Conservation (phyloP, 2,797 vertebrate species). For the Leptoclinus maculatus region DNA sequence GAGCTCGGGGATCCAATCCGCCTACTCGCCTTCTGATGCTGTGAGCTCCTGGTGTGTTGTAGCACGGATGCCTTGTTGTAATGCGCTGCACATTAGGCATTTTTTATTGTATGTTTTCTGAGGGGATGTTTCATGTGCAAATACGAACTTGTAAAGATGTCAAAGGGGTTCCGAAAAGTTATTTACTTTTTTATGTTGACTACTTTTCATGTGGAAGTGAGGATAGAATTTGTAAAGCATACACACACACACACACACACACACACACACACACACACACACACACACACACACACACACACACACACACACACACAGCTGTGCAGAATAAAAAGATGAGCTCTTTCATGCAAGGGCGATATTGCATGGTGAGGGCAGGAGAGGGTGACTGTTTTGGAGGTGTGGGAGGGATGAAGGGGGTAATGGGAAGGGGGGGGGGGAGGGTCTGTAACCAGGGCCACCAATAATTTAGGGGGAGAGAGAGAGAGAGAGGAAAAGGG, state of each 20-base stretch:
- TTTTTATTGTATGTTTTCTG: neutral
- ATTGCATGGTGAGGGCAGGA: conserved; percentile 33
- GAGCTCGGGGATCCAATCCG: conserved; percentile 24
- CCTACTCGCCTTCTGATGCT: conserved; percentile 32
- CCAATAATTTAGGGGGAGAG: conserved; percentile 65
- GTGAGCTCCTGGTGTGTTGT: conserved; percentile 33
- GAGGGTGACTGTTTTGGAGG: conserved; percentile 42
- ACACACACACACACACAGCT: conserved; percentile 21
- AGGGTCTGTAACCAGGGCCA: conserved; percentile 60
- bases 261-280: conserved; percentile 10
- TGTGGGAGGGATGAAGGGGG: conserved; percentile 12
- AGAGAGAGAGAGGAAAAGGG: conserved; percentile 24
- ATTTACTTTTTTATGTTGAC: conserved; percentile 5
- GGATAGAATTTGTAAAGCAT: conserved; percentile 5
- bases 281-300: conserved; percentile 9
- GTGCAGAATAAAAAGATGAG: conserved; percentile 32
- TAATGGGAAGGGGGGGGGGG: neutral
- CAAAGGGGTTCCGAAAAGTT: conserved; percentile 11
- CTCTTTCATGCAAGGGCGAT: conserved; percentile 41
- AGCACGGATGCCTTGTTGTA: conserved; percentile 29
- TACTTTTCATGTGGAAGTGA: conserved; percentile 21
- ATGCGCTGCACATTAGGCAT: conserved; percentile 25
- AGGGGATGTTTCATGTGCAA: conserved; percentile 13
- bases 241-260: conserved; percentile 6
- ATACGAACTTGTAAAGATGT: conserved; percentile 23